phyloP scores from a whole-genome alignment of 2,797 vertebrate genomes.

The Anguilla pacifica region DNA sequence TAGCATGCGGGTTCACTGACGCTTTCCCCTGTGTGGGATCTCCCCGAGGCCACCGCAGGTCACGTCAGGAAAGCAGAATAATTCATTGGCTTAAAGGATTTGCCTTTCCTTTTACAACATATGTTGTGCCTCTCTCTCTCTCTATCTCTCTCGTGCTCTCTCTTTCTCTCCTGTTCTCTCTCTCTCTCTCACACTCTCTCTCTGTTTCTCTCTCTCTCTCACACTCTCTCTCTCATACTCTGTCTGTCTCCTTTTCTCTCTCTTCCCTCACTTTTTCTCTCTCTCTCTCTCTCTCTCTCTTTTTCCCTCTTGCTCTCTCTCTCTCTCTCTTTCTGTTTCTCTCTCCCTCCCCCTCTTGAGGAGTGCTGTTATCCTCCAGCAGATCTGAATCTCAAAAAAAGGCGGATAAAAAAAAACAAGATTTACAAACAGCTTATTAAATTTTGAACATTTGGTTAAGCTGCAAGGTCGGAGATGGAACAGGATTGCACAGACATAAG shows the following conservation, averaged over 20 bases:
- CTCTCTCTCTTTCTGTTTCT: neutral
- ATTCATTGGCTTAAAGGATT: neutral
- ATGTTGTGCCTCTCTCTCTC: constrained; percentile 4
- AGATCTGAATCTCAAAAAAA: neutral
- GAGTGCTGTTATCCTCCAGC: constrained; percentile 22
- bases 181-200: constrained; percentile 41
- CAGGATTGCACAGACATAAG: neutral
- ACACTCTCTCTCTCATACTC: neutral
- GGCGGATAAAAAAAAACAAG: neutral
- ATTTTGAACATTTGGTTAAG: constrained; percentile 9
- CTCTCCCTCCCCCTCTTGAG: constrained; percentile 2
- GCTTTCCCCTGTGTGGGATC: neutral
- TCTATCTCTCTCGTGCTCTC: constrained; percentile 33
- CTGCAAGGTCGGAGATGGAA: neutral
- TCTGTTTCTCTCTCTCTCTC: constrained; percentile 11
- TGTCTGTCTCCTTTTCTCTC: neutral
- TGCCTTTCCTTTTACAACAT: neutral
- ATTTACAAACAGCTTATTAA: neutral
- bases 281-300: constrained; percentile 41
- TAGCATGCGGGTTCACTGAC: neutral
- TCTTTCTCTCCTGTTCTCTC: constrained; percentile 31
- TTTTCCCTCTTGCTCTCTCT: too few species aligned
- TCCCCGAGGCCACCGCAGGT: neutral
- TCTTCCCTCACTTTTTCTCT: constrained; percentile 29
- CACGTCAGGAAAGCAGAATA: neutral